These are phyloP conservation scores for Rhodophaea formosa DNA, from an alignment of 2,888 invertebrate species.

Conservation along the genomic window DNA sequence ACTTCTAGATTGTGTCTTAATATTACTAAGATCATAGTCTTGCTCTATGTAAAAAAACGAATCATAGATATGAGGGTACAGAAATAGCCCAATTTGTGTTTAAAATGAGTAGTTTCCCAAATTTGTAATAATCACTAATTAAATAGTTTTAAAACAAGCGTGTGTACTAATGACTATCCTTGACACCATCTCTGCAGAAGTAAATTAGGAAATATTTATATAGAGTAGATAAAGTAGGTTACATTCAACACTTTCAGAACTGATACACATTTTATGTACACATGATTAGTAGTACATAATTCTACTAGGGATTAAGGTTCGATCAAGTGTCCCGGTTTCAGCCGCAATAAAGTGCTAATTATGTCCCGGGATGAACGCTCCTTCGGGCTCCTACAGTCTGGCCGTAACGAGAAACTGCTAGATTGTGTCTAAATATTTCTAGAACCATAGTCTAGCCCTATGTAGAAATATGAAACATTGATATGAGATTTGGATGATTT, in stretches of 20 bases:
- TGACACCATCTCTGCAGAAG: no score
- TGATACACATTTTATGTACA: no score
- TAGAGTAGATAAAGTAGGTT: no score
- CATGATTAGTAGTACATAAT: conserved; percentile 20
- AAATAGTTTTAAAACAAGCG: no score
- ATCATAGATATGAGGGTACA: no score
- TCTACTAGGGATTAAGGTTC: conserved; percentile 8
- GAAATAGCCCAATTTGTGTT: no score
- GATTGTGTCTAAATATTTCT: not conserved
- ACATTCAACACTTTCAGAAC: conserved; percentile 10
- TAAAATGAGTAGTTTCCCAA: no score
- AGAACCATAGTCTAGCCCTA: not conserved
- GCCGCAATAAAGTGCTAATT: conserved; percentile 6
- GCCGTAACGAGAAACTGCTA: not conserved
- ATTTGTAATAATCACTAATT: no score
- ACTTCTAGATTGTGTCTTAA: not conserved
- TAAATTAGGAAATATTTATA: no score
- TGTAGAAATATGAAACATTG: no score
- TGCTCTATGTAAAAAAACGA: not conserved
- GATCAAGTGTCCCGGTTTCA: conserved; percentile 9
- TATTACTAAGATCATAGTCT: not conserved
- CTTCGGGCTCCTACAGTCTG: not conserved
- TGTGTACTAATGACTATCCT: no score
- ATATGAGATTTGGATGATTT: no score
- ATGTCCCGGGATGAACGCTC: not conserved